Base-by-base conservation (phyloP, 2,797 vertebrate genomes). In the Manis pentadactyla region DNA sequence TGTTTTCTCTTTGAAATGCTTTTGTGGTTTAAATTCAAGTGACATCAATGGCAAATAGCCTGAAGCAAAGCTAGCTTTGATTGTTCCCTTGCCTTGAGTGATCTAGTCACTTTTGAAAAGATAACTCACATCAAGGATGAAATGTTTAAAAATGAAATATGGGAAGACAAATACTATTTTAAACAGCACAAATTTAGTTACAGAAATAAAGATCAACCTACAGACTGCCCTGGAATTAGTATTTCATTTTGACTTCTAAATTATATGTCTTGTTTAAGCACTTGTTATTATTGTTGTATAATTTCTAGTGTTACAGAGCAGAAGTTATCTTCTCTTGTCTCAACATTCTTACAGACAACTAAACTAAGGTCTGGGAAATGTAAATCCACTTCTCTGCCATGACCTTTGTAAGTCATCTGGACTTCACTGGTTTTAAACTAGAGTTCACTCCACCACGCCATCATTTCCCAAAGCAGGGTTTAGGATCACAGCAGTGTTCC, bases 41-140 rank as follows among this genome's bases (percentile, higher is more conserved):
- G 96, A 94, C 94, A 96, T 87, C 15, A 96, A 87, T 46, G 46
- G 85, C 88, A 97, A 98, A 97, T 75, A 97, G 85, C 92, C 94
- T 66, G 85, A 61, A 51, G 64, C 83, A 88, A 91, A 95, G 11
- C 19, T 63, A 74, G 79, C 79, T 97, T 83, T 82, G 93, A 95
- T 55, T 95, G 9, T 92, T 66, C 86, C 7, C 11, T 96, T 87
- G 63, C 63, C n/a, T 86, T 90, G 94, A 88, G 57, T 77, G 83
- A 87, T 94, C 75, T 78, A 83, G 94, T 93, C 83, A 93, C 90
- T 95, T 90, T 66, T 64, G 61, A 94, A 61, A 51, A 94, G 73
- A 88, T 0, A 71, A 83, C 86, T 90, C 25, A 74, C 74, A 94
- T 87, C 59, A 53, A 95, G 86, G 59, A 5, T 51, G 92, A 94